These are phyloP conservation scores for Psittacara wagleri DNA, from an alignment of 2,113 vertebrate genomes.

Conservation along the genomic window DNA sequence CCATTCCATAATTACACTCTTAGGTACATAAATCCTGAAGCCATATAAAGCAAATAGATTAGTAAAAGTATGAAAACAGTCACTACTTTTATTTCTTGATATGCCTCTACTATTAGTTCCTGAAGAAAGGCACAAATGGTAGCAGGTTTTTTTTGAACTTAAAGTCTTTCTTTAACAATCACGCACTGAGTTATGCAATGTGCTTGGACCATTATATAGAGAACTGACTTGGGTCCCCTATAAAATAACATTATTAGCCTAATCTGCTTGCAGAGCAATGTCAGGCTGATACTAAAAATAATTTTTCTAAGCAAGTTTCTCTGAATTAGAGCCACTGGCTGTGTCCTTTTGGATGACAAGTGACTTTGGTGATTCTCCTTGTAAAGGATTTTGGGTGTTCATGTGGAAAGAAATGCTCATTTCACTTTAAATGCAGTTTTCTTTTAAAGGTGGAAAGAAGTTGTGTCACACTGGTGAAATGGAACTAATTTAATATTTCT, in stretches of 20 bases:
- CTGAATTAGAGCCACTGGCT: not conserved
- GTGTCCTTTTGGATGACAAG: not conserved
- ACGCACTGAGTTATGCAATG: not conserved
- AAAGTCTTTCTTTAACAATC: not conserved
- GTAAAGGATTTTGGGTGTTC: not conserved
- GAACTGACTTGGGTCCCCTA: not conserved
- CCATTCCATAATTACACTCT: not conserved
- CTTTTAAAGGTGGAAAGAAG: not conserved
- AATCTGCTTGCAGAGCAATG: not conserved
- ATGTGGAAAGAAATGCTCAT: not conserved
- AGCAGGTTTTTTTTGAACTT: not conserved
- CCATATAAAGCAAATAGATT: not conserved
- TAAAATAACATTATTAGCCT: not conserved
- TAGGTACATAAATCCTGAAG: not conserved
- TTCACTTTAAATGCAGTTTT: not conserved
- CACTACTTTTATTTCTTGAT: not conserved
- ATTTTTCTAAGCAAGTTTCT: not conserved
- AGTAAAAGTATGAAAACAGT: not conserved
- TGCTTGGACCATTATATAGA: not conserved
- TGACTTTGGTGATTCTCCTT: not conserved
- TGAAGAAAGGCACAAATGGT: not conserved
- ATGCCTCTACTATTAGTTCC: not conserved
- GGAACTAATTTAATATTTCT: not conserved
- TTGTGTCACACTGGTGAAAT: not conserved
- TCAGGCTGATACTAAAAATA: not conserved